Percentiles rank a stretch among this genome's conserved stretches.
phyloP scores from a whole-genome alignment of 2,113 vertebrate genomes.

The Hypanus sabinus region DNA sequence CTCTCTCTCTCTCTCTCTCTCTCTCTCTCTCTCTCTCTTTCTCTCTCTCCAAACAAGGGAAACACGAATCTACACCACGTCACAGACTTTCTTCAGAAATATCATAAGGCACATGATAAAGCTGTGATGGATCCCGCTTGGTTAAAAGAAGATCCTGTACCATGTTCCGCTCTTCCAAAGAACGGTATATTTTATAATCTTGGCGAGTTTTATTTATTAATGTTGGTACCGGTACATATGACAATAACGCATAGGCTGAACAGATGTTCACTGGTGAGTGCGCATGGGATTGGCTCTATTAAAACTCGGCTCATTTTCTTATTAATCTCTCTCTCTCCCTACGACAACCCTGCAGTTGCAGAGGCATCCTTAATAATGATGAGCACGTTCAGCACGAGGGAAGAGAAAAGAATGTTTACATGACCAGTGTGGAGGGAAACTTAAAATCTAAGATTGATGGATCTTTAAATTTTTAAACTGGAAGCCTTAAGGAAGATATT shows the following conservation, averaged over 20 bases:
- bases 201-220: conserved; percentile 30
- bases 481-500: conserved; percentile 24
- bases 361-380: background rate
- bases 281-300: conserved; percentile 18
- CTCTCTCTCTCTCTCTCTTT: no score
- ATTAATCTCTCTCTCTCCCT: background rate
- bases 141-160: conserved; percentile 89
- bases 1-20: conserved; percentile 46
- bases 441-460: conserved; percentile 8
- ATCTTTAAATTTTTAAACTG: conserved; percentile 33
- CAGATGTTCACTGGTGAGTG: conserved; percentile 32
- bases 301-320: background rate
- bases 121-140: conserved; percentile 98
- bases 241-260: conserved; percentile 32
- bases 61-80: conserved; percentile 95
- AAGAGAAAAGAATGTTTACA: conserved; percentile 24
- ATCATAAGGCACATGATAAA: conserved; percentile 98
- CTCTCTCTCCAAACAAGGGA: conserved; percentile 73
- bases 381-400: background rate
- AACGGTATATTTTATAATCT: conserved; percentile 52
- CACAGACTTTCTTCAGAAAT: conserved; percentile 98
- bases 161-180: conserved; percentile 90
- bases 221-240: conserved; percentile 32
- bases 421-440: conserved; percentile 28
- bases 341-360: conserved; percentile 10